Evolutionary conservation across 2,888 invertebrate species (phyloP).

Genomic region (Hydraecia micacea): DNA sequence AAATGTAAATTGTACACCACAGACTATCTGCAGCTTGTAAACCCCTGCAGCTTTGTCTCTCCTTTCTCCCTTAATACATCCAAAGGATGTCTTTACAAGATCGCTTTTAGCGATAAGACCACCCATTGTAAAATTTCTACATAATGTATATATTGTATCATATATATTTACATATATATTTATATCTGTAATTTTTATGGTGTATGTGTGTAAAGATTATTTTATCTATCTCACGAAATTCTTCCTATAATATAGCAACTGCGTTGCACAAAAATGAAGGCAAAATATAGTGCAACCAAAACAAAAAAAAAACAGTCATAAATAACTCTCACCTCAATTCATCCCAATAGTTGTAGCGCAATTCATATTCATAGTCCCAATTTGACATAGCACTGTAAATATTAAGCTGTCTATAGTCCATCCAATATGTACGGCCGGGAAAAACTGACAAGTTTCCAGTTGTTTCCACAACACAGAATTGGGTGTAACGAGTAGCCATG

Average conservation of each 20-base stretch:
- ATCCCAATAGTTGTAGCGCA: not conserved
- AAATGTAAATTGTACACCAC: not conserved
- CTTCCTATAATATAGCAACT: not conserved
- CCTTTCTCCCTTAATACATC: not conserved
- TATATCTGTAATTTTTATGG: not conserved
- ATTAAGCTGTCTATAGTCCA: constrained; percentile 36
- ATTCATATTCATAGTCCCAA: constrained; percentile 38
- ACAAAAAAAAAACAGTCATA: too few relatives aligned
- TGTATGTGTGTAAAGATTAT: too few relatives aligned
- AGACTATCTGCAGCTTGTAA: too few relatives aligned
- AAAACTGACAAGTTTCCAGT: constrained; percentile 38
- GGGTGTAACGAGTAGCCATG: constrained; percentile 30
- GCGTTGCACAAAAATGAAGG: not conserved
- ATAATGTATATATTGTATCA: too few relatives aligned
- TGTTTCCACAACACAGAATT: constrained; percentile 28
- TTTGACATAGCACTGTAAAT: constrained; percentile 40
- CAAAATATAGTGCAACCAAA: not conserved
- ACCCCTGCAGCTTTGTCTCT: not conserved
- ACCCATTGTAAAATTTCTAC: too few relatives aligned
- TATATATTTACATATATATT: too few relatives aligned
- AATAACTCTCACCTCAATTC: not conserved
- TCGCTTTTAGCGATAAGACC: not conserved
- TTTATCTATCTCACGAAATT: not conserved
- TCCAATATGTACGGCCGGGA: constrained; percentile 41
- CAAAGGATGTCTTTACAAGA: not conserved